Conservation (phyloP, 2,113 vertebrate genomes). For the Nannospalax galili region DNA sequence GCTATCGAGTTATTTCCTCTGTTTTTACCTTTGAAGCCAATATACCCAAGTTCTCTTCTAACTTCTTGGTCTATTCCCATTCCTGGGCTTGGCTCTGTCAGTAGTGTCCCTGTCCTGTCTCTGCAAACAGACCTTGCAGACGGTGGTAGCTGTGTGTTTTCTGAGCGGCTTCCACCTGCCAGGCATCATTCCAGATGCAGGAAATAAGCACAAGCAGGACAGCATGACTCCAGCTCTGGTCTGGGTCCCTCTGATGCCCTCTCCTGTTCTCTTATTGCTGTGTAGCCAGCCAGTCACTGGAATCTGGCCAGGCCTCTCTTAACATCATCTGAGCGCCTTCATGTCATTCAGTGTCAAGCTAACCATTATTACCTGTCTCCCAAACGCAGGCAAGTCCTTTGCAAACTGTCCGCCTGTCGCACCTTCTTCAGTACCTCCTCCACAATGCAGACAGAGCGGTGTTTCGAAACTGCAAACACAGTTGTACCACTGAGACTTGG, state of each 20-base stretch:
- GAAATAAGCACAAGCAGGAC: background rate
- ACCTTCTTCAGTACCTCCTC: background rate
- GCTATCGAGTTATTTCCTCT: background rate
- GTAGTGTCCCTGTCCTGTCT: background rate
- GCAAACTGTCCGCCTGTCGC: too few relatives aligned
- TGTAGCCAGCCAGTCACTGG: background rate
- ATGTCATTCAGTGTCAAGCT: background rate
- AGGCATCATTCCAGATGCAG: background rate
- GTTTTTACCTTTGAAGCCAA: background rate
- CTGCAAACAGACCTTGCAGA: background rate
- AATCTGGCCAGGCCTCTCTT: background rate
- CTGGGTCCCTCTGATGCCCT: background rate
- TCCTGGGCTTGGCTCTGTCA: background rate
- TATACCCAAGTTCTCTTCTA: background rate
- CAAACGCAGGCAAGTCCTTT: background rate
- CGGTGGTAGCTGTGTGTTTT: background rate
- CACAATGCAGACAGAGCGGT: background rate
- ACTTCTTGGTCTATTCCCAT: background rate
- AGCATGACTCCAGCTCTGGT: background rate
- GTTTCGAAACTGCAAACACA: background rate
- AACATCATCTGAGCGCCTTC: background rate
- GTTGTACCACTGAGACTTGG: background rate
- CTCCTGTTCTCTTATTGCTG: background rate
- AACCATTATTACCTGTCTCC: background rate
- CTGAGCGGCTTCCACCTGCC: background rate